Conservation (phyloP, 2,888 invertebrate genomes). For the Formica aserva region DNA sequence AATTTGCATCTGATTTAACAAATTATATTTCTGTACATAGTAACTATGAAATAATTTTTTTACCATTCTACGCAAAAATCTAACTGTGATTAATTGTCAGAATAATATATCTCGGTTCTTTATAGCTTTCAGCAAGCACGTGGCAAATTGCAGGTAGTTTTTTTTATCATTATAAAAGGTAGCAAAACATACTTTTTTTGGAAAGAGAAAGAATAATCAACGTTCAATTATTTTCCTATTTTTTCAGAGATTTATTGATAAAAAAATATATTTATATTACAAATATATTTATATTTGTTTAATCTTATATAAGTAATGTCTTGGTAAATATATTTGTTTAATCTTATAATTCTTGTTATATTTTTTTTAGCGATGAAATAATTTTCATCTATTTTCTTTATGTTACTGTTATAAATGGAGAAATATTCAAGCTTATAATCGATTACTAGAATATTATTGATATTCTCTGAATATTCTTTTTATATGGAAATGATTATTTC, state of each 20-base stretch:
- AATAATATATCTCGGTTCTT: background rate
- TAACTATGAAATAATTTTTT: background rate
- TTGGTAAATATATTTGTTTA: background rate
- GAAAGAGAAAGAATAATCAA: background rate
- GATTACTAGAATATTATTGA: background rate
- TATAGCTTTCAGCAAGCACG: background rate
- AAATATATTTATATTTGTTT: no score
- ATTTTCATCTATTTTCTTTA: background rate
- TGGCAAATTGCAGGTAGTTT: background rate
- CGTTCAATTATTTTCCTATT: background rate
- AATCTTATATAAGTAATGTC: background rate
- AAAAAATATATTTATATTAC: no score
- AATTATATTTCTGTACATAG: background rate
- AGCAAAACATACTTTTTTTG: background rate
- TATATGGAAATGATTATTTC: background rate
- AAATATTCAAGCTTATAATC: background rate
- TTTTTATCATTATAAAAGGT: background rate
- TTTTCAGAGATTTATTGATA: background rate
- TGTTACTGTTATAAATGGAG: background rate
- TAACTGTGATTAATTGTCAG: background rate
- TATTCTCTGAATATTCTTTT: background rate
- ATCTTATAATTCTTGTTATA: background rate
- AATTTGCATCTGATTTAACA: background rate
- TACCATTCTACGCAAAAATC: background rate
- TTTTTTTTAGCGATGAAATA: background rate